A percentile compares a stretch with the other conserved stretches of the same genome.
Evolutionary conservation across 2,888 invertebrate species (phyloP).

Genomic region (Arge pagana): DNA sequence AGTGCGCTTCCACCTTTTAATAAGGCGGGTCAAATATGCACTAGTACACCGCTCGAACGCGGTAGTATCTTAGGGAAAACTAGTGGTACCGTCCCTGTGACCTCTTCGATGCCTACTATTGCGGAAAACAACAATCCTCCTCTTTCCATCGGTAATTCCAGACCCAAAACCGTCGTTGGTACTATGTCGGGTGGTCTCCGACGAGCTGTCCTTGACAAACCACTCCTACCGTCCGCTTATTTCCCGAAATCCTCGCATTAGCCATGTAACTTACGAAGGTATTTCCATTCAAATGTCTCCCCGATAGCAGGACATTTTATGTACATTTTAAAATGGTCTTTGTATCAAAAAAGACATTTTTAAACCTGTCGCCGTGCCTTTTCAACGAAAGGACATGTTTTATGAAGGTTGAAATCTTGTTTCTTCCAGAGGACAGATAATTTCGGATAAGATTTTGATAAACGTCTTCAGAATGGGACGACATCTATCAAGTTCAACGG

Average conservation of each 20-base stretch:
- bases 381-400: no score
- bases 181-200: conserved; percentile 50
- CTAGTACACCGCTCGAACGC: conserved; percentile 55
- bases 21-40: conserved; percentile 51
- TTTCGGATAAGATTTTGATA: no score
- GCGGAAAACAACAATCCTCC: conserved; percentile 50
- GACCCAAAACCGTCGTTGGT: conserved; percentile 43
- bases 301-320: no score
- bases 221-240: conserved; percentile 52
- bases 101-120: conserved; percentile 38
- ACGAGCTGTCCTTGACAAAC: conserved; percentile 49
- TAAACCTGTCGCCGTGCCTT: no score
- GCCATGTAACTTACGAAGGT: no score
- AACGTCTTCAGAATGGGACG: no score
- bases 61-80: conserved; percentile 42
- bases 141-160: conserved; percentile 41
- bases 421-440: no score
- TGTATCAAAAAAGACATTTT: no score
- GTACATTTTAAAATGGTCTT: no score
- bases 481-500: no score
- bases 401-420: no score
- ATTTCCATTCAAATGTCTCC: no score
- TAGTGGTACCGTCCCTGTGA: conserved; percentile 29
- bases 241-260: conserved; percentile 52
- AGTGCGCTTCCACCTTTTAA: conserved; percentile 44